Percentiles rank a stretch among this genome's conserved stretches.
Evolutionary conservation across 2,888 invertebrate species (phyloP).

Genomic region (Argyresthia albistria): DNA sequence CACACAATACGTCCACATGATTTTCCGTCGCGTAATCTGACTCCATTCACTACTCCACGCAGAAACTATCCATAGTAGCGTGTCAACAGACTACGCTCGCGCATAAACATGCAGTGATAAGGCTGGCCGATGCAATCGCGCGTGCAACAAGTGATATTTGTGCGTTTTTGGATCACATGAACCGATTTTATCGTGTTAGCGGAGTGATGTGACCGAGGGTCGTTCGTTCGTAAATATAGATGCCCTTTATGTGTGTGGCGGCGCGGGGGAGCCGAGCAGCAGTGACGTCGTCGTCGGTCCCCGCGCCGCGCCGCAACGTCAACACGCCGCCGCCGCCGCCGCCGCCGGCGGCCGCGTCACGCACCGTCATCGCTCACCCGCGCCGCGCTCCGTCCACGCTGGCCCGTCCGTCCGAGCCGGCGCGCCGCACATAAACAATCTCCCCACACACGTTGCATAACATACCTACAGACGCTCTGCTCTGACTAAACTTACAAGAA

Average conservation of each 20-base stretch:
- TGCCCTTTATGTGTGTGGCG: constrained; percentile 59
- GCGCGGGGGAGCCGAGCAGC: constrained; percentile 61
- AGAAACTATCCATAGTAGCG: too few relatives aligned
- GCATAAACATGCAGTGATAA: too few relatives aligned
- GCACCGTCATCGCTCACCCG: constrained; percentile 12
- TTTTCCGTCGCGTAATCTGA: constrained; percentile 39
- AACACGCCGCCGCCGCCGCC: constrained; percentile 28
- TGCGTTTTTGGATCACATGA: constrained; percentile 34
- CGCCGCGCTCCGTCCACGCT: neutral
- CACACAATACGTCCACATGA: constrained; percentile 56
- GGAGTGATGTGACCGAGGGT: constrained; percentile 56
- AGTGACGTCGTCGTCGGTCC: constrained; percentile 33
- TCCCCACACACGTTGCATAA: neutral
- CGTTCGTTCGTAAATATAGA: constrained; percentile 59
- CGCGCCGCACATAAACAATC: neutral
- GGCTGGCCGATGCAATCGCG: constrained; percentile 22
- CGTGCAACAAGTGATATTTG: constrained; percentile 67
- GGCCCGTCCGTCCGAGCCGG: neutral
- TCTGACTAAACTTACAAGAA: neutral
- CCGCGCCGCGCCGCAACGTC: constrained; percentile 38
- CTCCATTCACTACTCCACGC: constrained; percentile 11
- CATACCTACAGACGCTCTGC: neutral
- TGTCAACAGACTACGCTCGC: too few relatives aligned
- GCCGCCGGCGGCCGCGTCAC: constrained; percentile 40
- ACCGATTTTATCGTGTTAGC: constrained; percentile 36